Evolutionary conservation across 2,797 vertebrate species (phyloP), one percentile per base, ranked within the genome.

Genomic region (Spondyliosoma cantharus): DNA sequence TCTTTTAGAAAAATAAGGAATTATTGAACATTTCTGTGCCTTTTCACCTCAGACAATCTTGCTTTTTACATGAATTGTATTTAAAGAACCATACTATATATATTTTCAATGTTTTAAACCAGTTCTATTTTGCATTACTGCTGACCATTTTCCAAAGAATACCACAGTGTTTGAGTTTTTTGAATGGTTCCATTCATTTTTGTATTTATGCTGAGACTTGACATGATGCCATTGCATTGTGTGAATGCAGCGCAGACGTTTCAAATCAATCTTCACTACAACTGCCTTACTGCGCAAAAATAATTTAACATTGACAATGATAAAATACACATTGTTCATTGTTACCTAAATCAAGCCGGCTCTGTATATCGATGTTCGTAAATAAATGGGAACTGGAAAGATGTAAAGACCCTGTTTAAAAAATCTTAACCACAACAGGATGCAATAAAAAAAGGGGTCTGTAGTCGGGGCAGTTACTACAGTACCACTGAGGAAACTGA

Each of bases 1-100:
- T 46, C 20, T 57, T 75, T 75, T 29, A 68, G 3, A 62, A 82
- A 49, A 52, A 57, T 14, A 27, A 42, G 13, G 4, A 8, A n/a
- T 7, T 48, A 29, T 68, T 64, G 75, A 3, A 61, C 32, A n/a
- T 49, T 42, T 71, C 27, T 66, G 50, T 60, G 15, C 13, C n/a
- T 52, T 29, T 59, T 43, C 20, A 69, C 48, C 11, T 3, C 1
- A 27, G 48, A n/a, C 12, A 16, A 7, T 48, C 9, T 48, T n/a
- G 11, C 15, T 54, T 37, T 54, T 3, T 22, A n/a, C 61, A 6
- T 25, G 7, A 46, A 3, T 1, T n/a, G 16, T 37, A 32, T 52
- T 66, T 25, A 66, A 24, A 66, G n/a, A 16, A 37, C 7, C 2
- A 12, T 53, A 7, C 4, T 37, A 37, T 11, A 20, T 0, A 3